A percentile compares a stretch with the other conserved stretches of the same genome.
Conservation (phyloP, 2,888 invertebrate species). For the Apodemia zela region DNA sequence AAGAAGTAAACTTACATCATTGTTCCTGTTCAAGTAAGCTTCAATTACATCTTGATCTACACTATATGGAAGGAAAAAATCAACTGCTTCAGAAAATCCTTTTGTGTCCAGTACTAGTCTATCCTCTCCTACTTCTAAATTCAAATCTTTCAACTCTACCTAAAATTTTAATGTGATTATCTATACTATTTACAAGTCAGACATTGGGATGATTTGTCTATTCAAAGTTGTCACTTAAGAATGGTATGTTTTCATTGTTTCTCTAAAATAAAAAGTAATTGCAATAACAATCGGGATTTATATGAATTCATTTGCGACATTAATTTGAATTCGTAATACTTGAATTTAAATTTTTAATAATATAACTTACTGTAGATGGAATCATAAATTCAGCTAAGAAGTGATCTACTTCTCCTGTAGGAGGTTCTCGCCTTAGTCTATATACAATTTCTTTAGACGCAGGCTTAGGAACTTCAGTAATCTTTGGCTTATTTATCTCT, state of each 20-base stretch:
- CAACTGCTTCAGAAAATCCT: conserved; percentile 81
- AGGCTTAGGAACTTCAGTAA: conserved; percentile 27
- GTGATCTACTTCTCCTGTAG: conserved; percentile 71
- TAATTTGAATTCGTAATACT: no score
- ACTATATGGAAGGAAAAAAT: conserved; percentile 84
- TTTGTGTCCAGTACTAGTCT: conserved; percentile 84
- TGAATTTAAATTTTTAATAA: background rate
- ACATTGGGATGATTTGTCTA: no score
- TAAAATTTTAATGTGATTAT: conserved; percentile 40
- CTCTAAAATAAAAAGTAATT: background rate
- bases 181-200: no score
- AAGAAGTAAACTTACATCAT: conserved; percentile 52
- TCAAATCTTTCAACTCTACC: conserved; percentile 82
- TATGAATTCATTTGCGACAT: background rate
- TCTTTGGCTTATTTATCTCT: conserved; percentile 66
- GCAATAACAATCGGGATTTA: background rate
- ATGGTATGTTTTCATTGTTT: no score
- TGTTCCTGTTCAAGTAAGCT: conserved; percentile 65
- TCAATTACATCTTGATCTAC: conserved; percentile 80
- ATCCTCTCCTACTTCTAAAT: conserved; percentile 87
- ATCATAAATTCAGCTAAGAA: conserved; percentile 83
- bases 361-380: conserved; percentile 74
- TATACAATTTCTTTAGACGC: conserved; percentile 75
- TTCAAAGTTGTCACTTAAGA: no score
- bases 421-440: conserved; percentile 80